Evolutionary conservation across 2,797 vertebrate genomes (phyloP).

Genomic region (Poecilia wingei): DNA sequence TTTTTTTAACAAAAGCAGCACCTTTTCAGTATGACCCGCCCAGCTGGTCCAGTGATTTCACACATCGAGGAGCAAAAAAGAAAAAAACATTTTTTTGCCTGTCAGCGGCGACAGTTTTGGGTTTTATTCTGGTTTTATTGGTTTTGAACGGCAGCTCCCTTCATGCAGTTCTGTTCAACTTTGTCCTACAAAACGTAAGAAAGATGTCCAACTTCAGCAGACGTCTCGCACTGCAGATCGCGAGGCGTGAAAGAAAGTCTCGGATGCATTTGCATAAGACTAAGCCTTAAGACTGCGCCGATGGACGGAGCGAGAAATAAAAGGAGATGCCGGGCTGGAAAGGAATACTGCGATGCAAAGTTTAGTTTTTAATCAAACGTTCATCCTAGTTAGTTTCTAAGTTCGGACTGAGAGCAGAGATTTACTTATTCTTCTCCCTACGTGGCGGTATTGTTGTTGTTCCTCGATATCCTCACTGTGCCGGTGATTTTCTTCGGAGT

Average conservation of each 20-base stretch:
- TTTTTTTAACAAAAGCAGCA: slow-evolving; percentile 51
- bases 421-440: slow-evolving; percentile 65
- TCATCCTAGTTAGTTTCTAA: slow-evolving; percentile 65
- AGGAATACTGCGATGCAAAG: slow-evolving; percentile 70
- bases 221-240: slow-evolving; percentile 59
- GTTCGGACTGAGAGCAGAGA: slow-evolving; percentile 56
- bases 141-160: slow-evolving; percentile 73
- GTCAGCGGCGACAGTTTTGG: slow-evolving; percentile 34
- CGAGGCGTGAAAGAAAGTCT: slow-evolving; percentile 48
- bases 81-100: slow-evolving; percentile 3
- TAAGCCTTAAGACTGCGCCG: slow-evolving; percentile 65
- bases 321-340: slow-evolving; percentile 59
- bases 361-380: slow-evolving; percentile 71
- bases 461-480: slow-evolving; percentile 75
- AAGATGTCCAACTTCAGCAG: slow-evolving; percentile 67
- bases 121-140: slow-evolving; percentile 49
- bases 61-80: slow-evolving; percentile 26
- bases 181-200: slow-evolving; percentile 63
- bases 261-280: slow-evolving; percentile 66
- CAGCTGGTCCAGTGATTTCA: slow-evolving; percentile 47
- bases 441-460: slow-evolving; percentile 79
- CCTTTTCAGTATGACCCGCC: slow-evolving; percentile 48
- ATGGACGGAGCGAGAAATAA: slow-evolving; percentile 36
- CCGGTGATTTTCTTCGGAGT: slow-evolving; percentile 60
- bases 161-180: slow-evolving; percentile 60